Base-by-base conservation (phyloP, 2,888 invertebrate genomes). In the Creontiades dilutus region DNA sequence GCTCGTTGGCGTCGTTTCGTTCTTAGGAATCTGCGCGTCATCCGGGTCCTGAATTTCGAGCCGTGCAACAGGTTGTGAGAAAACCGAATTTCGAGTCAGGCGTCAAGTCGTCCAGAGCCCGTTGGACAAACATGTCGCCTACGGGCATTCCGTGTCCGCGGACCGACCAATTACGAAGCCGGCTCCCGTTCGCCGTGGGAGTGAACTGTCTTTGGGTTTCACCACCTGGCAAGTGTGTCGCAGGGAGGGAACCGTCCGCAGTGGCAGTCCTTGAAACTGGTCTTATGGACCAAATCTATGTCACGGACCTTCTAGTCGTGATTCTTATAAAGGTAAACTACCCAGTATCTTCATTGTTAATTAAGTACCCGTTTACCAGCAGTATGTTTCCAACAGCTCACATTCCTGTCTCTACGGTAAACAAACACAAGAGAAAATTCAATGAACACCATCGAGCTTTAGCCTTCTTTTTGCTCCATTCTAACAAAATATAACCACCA, bases 181-280 rank as follows among this genome's bases (percentile, higher is more conserved):
- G 16, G 52, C 52, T 52, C 16, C 52, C 16, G 52, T 52, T 52
- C 52, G 52, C 52, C 52, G 52, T 52, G 52, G 52, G 52, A 52
- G 52, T 52, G 52, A 52, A 16, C 52, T 7, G 3, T 52, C 52
- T 52, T 16, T 13, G 52, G 52, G 52, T 52, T 52, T 52, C 52
- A 16, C 3, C 52, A 52, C 52, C 52, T 11, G 2, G 14, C 52
- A 52, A 52, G 52, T 52, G 11, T 52, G 52, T 52, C 52, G 52
- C 52, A 14, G 14, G 52, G 11, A 16, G 16, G 52, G 52, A 37
- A 37, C 37, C 7, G 37, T 37, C 37, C 11, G 52, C 68, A 27
- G 27, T 68, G 23, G 61, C 61, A 68, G 68, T 23, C 68, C 68
- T 68, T 68, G 68, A 52, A 52, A 52, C 37, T 37, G 37, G 68